phyloP scores from a whole-genome alignment of 2,888 invertebrate genomes.

The Thysanoteuthis rhombus region DNA sequence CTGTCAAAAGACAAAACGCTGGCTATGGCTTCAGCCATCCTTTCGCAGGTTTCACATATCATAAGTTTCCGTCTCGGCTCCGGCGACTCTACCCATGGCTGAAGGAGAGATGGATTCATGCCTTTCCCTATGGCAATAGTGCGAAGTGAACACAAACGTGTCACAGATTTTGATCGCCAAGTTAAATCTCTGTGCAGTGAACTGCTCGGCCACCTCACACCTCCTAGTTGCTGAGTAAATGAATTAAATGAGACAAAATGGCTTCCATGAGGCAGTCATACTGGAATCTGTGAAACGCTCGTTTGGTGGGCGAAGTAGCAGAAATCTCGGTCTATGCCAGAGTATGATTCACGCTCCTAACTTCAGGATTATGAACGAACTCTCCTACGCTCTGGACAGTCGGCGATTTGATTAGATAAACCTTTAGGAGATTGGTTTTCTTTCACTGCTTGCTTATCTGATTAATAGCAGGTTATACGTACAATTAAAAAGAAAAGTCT shows the following conservation, averaged over 20 bases:
- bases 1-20: too few species aligned
- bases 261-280: not conserved
- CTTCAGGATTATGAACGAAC: not conserved
- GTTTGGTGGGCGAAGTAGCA: not conserved
- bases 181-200: too few species aligned
- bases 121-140: too few species aligned
- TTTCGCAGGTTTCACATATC: too few species aligned
- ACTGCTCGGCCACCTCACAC: not conserved
- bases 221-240: not conserved
- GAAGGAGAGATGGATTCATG: too few species aligned
- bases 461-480: not conserved
- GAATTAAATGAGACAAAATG: not conserved
- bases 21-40: too few species aligned
- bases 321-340: not conserved
- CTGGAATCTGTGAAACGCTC: not conserved
- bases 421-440: not conserved
- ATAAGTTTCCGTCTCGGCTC: too few species aligned
- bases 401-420: not conserved
- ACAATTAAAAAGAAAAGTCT: not conserved
- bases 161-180: too few species aligned
- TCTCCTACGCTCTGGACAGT: not conserved
- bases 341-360: constrained; percentile 1
- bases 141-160: too few species aligned
- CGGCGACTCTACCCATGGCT: too few species aligned
- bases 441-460: constrained; percentile 12